These are phyloP conservation scores for Periophthalmodon schlosseri DNA, from an alignment of 2,113 vertebrate species.

Conservation along the genomic window DNA sequence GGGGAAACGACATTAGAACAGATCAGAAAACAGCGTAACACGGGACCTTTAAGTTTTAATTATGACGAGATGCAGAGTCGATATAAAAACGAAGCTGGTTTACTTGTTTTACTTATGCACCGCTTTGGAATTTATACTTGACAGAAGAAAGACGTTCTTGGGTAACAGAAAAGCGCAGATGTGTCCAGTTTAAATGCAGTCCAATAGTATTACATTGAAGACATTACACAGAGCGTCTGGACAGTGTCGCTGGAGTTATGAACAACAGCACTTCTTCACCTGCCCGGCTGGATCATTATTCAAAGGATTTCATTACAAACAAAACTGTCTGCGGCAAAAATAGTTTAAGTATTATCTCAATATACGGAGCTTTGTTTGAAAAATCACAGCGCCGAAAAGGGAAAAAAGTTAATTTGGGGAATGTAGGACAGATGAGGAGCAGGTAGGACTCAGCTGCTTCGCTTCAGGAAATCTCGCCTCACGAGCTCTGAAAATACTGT, in stretches of 20 bases:
- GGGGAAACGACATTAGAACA: too few relatives aligned
- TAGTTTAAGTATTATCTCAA: constrained; percentile 58
- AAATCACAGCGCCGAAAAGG: constrained; percentile 48
- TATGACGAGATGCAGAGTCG: background rate
- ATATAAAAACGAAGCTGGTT: background rate
- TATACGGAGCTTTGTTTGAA: constrained; percentile 46
- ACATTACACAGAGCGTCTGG: constrained; percentile 56
- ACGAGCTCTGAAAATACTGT: constrained; percentile 71
- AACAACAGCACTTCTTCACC: constrained; percentile 36
- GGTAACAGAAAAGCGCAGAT: constrained; percentile 22
- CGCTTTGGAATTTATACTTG: background rate
- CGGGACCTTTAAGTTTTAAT: background rate
- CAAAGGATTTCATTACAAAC: constrained; percentile 64
- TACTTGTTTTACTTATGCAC: background rate
- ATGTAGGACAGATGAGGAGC: constrained; percentile 55
- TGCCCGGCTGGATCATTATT: constrained; percentile 48
- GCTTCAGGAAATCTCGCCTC: constrained; percentile 62
- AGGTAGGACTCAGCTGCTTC: constrained; percentile 44
- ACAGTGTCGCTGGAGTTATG: constrained; percentile 63
- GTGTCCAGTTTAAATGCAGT: constrained; percentile 6
- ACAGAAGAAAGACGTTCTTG: background rate
- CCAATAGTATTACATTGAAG: constrained; percentile 25
- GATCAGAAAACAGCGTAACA: too few relatives aligned
- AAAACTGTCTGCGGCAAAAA: constrained; percentile 43
- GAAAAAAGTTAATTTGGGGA: constrained; percentile 38